Evolutionary conservation across 1,140 invertebrate species (phyloP), one percentile per base, ranked within the genome.

Genomic region (Stegodyphus mimosarum): DNA sequence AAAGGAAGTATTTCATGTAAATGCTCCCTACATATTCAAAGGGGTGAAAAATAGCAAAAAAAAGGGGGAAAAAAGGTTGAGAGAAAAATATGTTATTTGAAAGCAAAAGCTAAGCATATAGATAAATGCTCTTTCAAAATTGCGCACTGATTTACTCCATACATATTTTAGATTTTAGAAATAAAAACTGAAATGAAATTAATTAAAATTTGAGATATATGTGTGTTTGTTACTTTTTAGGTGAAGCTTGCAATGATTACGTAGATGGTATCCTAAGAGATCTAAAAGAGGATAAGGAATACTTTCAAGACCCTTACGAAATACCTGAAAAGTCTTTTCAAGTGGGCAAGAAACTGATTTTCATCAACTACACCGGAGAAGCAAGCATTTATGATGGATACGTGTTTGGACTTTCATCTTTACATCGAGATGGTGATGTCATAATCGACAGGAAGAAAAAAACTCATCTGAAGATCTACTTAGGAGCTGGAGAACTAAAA

Each of bases 401-500:
- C 60, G 70, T 86, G 6, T 80, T 53, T 63, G 85, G 85, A n/a
- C 17, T 86, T 10, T 60, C 70, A 17, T 55, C 85, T 9, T 33
- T 86, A 6, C 70, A 86, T 69, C 70, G 85, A 6, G 77, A 86
- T n/a, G 77, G 77, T 0, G 85, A 86, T 33, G 83, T 86, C 13
- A 50, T 80, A 6, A 77, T 86, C 7, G 77, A 86, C 72, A 66
- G 9, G 9, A 67, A 69, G 10, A 73, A 75, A n/a, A 74, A 76
- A 10, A 86, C 70, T 11, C 76, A 80, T 17, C 13, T 86, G 2
- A 80, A 75, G 64, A 50, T 80, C 10, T 86, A 69, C 11, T 55
- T 86, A 15, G 85, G 77, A n/a, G 77, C 77, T 50, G 85, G 85
- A 80, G 85, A 74, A 60, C 48, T 86, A 33, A 67, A 86, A 33